These are phyloP conservation scores for Gallinago stenura DNA, from an alignment of 2,797 vertebrate genomes.

Conservation along the genomic window DNA sequence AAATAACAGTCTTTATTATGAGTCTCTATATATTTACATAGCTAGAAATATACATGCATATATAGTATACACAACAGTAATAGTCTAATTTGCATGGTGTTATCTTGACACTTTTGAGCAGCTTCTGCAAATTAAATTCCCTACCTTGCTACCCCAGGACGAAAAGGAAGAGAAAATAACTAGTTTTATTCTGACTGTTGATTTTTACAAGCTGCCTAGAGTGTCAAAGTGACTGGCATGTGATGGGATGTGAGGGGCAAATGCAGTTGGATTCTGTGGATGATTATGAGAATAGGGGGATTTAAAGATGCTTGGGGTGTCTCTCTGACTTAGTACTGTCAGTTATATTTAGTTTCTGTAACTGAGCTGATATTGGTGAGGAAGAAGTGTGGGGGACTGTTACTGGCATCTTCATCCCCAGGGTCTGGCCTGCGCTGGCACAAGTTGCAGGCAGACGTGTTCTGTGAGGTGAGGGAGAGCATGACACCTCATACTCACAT, in stretches of 20 bases:
- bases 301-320: background rate
- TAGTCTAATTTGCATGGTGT: background rate
- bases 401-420: background rate
- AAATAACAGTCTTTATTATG: background rate
- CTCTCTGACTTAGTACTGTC: background rate
- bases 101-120: background rate
- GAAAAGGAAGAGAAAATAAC: background rate
- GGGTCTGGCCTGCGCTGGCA: background rate
- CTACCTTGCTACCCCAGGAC: background rate
- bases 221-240: background rate
- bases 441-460: background rate
- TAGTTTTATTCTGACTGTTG: background rate
- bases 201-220: background rate
- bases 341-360: background rate
- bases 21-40: background rate
- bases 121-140: background rate
- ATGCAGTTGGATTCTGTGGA: background rate
- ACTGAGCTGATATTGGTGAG: background rate
- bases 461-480: background rate
- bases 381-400: background rate
- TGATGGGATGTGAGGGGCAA: background rate
- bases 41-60: background rate
- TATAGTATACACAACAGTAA: background rate
- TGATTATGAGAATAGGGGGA: background rate
- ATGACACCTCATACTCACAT: rapidly evolving